These are phyloP conservation scores for Eubucco bourcierii DNA, from an alignment of 2,113 vertebrate genomes.

Conservation along the genomic window DNA sequence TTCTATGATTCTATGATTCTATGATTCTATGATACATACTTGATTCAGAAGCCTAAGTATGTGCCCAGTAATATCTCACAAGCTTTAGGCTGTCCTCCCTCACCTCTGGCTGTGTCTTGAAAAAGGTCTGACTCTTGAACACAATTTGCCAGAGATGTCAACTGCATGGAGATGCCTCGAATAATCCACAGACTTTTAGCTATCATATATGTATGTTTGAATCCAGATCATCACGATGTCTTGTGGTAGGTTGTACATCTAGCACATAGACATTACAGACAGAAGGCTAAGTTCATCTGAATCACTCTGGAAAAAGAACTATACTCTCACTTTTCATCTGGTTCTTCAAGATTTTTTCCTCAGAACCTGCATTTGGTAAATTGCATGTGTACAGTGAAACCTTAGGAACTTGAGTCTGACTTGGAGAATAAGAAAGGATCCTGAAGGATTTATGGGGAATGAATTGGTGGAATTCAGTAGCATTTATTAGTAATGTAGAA, in stretches of 20 bases:
- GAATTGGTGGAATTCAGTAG: background rate
- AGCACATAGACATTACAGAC: background rate
- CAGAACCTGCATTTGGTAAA: background rate
- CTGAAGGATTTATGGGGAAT: background rate
- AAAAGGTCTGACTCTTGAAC: background rate
- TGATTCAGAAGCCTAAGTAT: background rate
- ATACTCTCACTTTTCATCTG: background rate
- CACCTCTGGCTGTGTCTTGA: background rate
- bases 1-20: no score
- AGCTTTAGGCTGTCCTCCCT: background rate
- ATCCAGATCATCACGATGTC: background rate
- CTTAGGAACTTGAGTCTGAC: background rate
- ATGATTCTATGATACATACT: accelerated
- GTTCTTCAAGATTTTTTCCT: background rate
- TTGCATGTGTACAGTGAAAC: background rate
- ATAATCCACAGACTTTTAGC: background rate
- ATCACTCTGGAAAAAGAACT: background rate
- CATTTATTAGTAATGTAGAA: background rate
- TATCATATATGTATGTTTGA: background rate
- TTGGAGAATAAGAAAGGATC: background rate
- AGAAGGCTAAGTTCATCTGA: background rate
- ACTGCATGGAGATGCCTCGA: background rate
- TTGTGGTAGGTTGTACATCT: background rate
- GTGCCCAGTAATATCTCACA: background rate
- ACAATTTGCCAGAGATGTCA: background rate